These are phyloP conservation scores for Corythornis madagascariensis DNA, from an alignment of 2,113 vertebrate species.

Conservation along the genomic window DNA sequence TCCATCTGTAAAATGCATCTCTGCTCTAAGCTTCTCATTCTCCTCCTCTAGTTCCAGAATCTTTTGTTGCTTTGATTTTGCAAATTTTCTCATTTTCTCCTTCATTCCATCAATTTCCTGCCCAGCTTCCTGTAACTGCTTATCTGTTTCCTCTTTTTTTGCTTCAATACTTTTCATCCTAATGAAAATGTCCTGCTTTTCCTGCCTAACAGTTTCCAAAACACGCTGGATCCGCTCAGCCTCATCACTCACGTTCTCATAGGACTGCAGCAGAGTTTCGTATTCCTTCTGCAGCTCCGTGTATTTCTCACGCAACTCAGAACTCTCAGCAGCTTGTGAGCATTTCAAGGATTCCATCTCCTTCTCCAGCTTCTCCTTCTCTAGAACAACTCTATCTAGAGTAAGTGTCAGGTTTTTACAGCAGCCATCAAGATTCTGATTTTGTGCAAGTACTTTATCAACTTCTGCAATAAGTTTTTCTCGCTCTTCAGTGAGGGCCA, in stretches of 20 bases:
- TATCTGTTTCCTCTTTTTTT: conserved; percentile 80
- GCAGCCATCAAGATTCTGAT: conserved; percentile 83
- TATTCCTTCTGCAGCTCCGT: conserved; percentile 90
- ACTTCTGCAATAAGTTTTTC: conserved; percentile 84
- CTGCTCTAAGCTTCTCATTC: conserved; percentile 85
- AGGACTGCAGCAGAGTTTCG: conserved; percentile 92
- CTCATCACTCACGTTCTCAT: conserved; percentile 94
- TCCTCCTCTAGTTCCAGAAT: conserved; percentile 95
- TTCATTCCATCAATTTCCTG: conserved; percentile 88
- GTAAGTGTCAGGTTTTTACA: conserved; percentile 89
- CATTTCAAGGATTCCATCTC: conserved; percentile 79
- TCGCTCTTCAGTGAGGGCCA: conserved; percentile 76
- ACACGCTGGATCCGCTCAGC: conserved; percentile 87
- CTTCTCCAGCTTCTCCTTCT: conserved; percentile 81
- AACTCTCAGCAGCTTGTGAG: conserved; percentile 69
- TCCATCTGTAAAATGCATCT: conserved; percentile 9
- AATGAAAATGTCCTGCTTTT: conserved; percentile 86
- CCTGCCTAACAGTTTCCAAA: conserved; percentile 86
- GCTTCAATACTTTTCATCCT: conserved; percentile 79
- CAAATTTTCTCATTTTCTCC: conserved; percentile 98
- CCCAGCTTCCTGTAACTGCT: conserved; percentile 80
- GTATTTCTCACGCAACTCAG: conserved; percentile 85
- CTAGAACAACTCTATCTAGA: conserved; percentile 81
- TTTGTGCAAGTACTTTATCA: conserved; percentile 83
- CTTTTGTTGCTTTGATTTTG: conserved; percentile 95